Evolutionary conservation across 2,888 invertebrate species (phyloP).

Genomic region (Colostygia pectinataria): DNA sequence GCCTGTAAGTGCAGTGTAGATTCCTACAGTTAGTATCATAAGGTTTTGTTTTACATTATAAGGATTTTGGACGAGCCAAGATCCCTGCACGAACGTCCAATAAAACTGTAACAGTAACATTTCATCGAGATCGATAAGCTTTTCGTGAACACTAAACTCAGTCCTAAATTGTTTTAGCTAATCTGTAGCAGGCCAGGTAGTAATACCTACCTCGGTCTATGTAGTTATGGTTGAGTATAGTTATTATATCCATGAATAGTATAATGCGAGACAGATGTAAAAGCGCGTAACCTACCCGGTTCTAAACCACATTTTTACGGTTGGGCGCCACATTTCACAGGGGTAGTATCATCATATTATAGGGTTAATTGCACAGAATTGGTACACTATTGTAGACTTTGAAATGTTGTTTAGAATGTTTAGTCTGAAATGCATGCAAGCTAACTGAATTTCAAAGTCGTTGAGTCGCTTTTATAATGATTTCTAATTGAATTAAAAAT

Average conservation of each 20-base stretch:
- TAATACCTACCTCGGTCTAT: not conserved
- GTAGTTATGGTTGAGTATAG: conserved; percentile 13
- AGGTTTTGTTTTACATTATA: no score
- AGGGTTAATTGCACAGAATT: conserved; percentile 6
- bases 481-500: no score
- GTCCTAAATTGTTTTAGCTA: not conserved
- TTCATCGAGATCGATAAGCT: conserved; percentile 2
- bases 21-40: no score
- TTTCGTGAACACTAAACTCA: not conserved
- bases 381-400: not conserved
- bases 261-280: conserved; percentile 10
- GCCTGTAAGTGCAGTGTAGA: no score
- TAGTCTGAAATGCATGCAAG: no score
- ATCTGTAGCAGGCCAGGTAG: not conserved
- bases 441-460: no score
- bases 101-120: not conserved
- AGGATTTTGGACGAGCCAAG: no score
- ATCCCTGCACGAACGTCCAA: no score
- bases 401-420: conserved; percentile 1
- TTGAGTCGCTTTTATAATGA: no score
- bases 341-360: conserved; percentile 25
- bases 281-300: conserved; percentile 16
- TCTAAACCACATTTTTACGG: conserved; percentile 38
- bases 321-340: conserved; percentile 45
- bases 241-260: conserved; percentile 13